These are phyloP conservation scores for Etheostoma cragini DNA, from an alignment of 2,113 vertebrate genomes.

Conservation along the genomic window DNA sequence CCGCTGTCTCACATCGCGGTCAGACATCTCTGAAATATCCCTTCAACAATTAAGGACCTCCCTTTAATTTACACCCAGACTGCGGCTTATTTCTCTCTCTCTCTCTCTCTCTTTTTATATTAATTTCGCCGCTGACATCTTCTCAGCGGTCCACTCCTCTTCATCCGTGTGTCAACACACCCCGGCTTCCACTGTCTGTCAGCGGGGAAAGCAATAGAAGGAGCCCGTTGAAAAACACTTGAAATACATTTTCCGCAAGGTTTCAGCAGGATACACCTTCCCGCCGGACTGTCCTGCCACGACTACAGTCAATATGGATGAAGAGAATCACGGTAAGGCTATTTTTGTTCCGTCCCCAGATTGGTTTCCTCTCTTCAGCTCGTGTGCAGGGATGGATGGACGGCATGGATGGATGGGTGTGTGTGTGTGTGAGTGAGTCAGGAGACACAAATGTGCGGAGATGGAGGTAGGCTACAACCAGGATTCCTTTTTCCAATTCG, in stretches of 20 bases:
- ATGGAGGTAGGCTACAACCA: too few relatives aligned
- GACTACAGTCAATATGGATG: slow-evolving; percentile 74
- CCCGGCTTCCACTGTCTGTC: slow-evolving; percentile 44
- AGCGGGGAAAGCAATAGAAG: slow-evolving; percentile 6
- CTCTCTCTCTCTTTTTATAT: not conserved
- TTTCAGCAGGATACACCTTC: slow-evolving; percentile 42
- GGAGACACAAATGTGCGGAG: too few relatives aligned
- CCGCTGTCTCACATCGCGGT: slow-evolving; percentile 28
- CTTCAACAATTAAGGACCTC: not conserved
- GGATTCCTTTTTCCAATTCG: too few relatives aligned
- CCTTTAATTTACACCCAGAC: not conserved
- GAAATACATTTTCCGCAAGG: slow-evolving; percentile 22
- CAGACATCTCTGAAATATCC: slow-evolving; percentile 23
- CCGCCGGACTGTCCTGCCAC: slow-evolving; percentile 38
- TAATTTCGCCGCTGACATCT: slow-evolving; percentile 16
- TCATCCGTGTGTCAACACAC: slow-evolving; percentile 44
- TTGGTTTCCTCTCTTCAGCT: slow-evolving; percentile 15
- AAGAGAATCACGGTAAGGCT: slow-evolving; percentile 83
- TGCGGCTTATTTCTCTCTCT: not conserved
- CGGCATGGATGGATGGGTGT: slow-evolving; percentile 32
- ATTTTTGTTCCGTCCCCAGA: slow-evolving; percentile 14
- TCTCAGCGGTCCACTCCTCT: slow-evolving; percentile 31
- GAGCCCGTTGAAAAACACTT: slow-evolving; percentile 9
- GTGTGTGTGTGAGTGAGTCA: not conserved
- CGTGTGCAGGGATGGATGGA: slow-evolving; percentile 45